Conservation (phyloP, 1,140 invertebrate genomes). For the Drosophila biarmipes region DNA sequence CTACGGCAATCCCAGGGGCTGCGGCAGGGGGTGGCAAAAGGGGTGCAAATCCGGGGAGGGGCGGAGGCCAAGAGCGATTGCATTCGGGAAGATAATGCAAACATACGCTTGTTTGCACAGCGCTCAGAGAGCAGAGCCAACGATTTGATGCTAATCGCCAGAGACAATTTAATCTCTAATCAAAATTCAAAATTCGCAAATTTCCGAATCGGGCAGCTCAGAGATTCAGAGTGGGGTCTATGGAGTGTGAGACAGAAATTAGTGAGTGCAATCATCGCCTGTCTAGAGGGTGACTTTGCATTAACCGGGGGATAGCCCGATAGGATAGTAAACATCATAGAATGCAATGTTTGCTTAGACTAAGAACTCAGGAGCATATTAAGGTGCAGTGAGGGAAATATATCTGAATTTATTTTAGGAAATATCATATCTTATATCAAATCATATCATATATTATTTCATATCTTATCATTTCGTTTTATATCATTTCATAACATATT, state of each 20-base stretch:
- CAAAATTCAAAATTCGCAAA: slow-evolving; percentile 81
- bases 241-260: slow-evolving; percentile 39
- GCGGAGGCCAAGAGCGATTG: slow-evolving; percentile 22
- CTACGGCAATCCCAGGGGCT: not conserved
- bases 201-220: slow-evolving; percentile 46
- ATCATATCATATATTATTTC: too few species aligned
- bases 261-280: slow-evolving; percentile 35
- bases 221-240: slow-evolving; percentile 3
- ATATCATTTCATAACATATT: too few species aligned
- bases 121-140: slow-evolving; percentile 39
- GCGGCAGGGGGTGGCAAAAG: not conserved
- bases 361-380: slow-evolving; percentile 4
- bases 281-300: slow-evolving; percentile 21
- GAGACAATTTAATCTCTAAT: slow-evolving; percentile 82
- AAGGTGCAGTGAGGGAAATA: not conserved
- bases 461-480: too few species aligned
- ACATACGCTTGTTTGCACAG: slow-evolving; percentile 79
- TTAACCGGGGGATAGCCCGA: slow-evolving; percentile 53
- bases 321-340: slow-evolving; percentile 22
- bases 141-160: slow-evolving; percentile 75
- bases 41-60: slow-evolving; percentile 5
- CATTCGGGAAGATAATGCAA: slow-evolving; percentile 70
- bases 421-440: too few species aligned
- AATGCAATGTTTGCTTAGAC: slow-evolving; percentile 15
- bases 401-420: too few species aligned